Evolutionary conservation across 1,140 invertebrate species (phyloP).

Genomic region (Heliconius eleuchia): DNA sequence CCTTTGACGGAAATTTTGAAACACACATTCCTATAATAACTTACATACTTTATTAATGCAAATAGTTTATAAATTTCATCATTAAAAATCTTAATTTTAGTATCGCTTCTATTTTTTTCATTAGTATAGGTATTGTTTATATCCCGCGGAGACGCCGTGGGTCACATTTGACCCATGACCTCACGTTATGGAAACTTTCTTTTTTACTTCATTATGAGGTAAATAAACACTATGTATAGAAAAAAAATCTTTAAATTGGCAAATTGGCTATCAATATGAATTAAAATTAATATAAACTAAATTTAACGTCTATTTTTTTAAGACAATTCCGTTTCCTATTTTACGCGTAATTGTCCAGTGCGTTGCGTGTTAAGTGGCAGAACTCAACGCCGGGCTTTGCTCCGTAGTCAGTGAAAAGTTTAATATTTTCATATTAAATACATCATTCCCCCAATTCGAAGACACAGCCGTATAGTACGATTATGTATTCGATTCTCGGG

Average conservation of each 20-base stretch:
- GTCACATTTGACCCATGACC: constrained; percentile 25
- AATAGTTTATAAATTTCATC: constrained; percentile 20
- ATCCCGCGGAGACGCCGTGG: constrained; percentile 24
- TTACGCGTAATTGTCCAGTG: too few relatives aligned
- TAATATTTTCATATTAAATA: too few relatives aligned
- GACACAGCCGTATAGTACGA: too few relatives aligned
- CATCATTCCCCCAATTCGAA: too few relatives aligned
- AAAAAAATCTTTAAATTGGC: neutral
- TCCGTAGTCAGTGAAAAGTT: too few relatives aligned
- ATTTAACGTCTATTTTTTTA: too few relatives aligned
- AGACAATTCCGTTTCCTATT: too few relatives aligned
- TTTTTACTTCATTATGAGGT: neutral
- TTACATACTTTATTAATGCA: constrained; percentile 3
- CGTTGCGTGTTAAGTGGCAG: too few relatives aligned
- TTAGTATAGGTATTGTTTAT: constrained; percentile 19
- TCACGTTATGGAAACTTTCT: neutral
- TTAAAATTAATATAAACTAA: neutral
- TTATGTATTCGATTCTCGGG: too few relatives aligned
- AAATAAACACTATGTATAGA: neutral
- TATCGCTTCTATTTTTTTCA: constrained; percentile 29
- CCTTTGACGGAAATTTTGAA: neutral
- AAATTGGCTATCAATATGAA: neutral
- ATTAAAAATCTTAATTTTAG: constrained; percentile 20
- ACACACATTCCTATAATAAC: neutral
- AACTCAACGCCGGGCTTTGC: too few relatives aligned